Evolutionary conservation across 1,140 invertebrate species (phyloP).

Genomic region (Pachyrhynchus sulphureomaculatus): DNA sequence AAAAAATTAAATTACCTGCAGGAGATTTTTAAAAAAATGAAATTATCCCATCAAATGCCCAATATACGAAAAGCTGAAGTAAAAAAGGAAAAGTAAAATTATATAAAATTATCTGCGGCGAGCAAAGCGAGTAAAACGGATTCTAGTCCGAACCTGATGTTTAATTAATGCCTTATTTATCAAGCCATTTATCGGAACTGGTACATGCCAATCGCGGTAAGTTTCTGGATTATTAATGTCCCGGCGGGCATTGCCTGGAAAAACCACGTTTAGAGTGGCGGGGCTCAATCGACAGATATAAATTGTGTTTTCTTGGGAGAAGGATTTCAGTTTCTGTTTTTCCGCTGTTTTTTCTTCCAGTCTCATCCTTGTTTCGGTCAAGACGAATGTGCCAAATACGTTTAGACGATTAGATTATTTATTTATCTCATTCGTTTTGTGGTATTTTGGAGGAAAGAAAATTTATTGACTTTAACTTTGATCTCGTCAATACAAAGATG

Average conservation of each 20-base stretch:
- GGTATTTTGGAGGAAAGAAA: conserved; percentile 13
- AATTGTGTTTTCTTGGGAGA: conserved; percentile 23
- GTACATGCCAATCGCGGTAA: conserved; percentile 22
- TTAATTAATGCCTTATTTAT: conserved; percentile 25
- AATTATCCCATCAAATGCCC: too few relatives aligned
- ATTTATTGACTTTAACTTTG: conserved; percentile 18
- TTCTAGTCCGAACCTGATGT: neutral
- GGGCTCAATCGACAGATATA: conserved; percentile 25
- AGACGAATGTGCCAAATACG: conserved; percentile 26
- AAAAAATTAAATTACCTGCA: too few relatives aligned
- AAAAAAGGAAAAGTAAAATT: too few relatives aligned
- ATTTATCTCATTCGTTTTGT: conserved; percentile 21
- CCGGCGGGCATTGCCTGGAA: conserved; percentile 12
- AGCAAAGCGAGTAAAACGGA: neutral
- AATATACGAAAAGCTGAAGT: too few relatives aligned
- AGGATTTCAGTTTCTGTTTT: conserved; percentile 24
- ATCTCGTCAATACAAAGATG: conserved; percentile 14
- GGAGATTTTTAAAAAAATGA: too few relatives aligned
- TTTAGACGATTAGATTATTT: conserved; percentile 22
- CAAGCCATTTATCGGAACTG: conserved; percentile 16
- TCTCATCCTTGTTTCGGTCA: conserved; percentile 25
- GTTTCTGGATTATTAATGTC: conserved; percentile 24
- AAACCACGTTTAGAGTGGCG: conserved; percentile 22
- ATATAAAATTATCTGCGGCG: too few relatives aligned
- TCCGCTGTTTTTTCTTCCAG: conserved; percentile 14